These are phyloP conservation scores for Acanthococcus lagerstroemiae DNA, from an alignment of 2,888 invertebrate genomes.

Conservation along the genomic window DNA sequence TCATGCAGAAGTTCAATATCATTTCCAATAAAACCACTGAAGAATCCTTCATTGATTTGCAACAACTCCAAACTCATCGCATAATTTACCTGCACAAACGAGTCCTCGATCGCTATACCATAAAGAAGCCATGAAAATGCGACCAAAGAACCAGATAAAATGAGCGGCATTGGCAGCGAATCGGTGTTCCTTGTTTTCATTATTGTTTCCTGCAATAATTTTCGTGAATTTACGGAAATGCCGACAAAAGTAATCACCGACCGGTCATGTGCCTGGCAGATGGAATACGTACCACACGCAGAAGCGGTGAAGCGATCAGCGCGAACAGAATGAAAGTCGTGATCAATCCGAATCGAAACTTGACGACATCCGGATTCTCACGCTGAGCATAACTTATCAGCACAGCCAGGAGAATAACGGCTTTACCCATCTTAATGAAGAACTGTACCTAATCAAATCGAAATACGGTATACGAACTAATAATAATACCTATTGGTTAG, in stretches of 20 bases:
- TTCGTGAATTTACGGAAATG: too few species aligned
- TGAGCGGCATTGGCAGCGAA: slow-evolving; percentile 77
- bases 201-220: slow-evolving; percentile 60
- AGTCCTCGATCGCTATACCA: slow-evolving; percentile 63
- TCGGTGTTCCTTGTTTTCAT: slow-evolving; percentile 72
- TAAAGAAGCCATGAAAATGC: slow-evolving; percentile 70
- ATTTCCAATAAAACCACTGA: neutral
- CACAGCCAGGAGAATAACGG: slow-evolving; percentile 48
- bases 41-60: neutral
- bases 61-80: neutral
- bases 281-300: slow-evolving; percentile 52
- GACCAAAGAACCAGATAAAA: slow-evolving; percentile 69
- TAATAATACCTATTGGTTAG: too few species aligned
- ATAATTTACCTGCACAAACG: slow-evolving; percentile 57
- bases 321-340: slow-evolving; percentile 57
- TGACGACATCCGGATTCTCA: slow-evolving; percentile 55
- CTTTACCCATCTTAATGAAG: slow-evolving; percentile 44
- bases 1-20: neutral
- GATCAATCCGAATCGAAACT: slow-evolving; percentile 59
- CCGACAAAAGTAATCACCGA: too few species aligned
- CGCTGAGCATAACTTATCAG: slow-evolving; percentile 55
- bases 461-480: neutral
- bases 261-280: too few species aligned
- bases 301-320: slow-evolving; percentile 59
- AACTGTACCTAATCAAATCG: slow-evolving; percentile 36